Conservation (phyloP, 2,797 vertebrate species). For the Urocyon cinereoargenteus region DNA sequence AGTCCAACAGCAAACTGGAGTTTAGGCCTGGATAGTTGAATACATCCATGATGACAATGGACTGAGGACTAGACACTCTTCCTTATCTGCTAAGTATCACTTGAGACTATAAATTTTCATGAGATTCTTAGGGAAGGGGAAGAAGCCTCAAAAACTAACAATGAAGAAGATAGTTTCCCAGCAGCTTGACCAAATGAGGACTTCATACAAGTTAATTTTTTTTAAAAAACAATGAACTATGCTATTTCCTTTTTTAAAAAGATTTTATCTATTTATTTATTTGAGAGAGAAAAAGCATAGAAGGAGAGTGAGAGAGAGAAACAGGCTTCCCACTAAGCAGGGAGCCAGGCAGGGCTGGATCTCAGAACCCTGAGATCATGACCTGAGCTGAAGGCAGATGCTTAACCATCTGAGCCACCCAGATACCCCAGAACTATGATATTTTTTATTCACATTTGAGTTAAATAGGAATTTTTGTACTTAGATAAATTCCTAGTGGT, state of each 20-base stretch:
- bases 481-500: slow-evolving; percentile 15
- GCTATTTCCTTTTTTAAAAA: too few relatives aligned
- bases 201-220: not conserved
- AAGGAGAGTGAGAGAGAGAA: too few relatives aligned
- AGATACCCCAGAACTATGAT: not conserved
- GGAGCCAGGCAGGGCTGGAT: too few relatives aligned
- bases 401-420: too few relatives aligned
- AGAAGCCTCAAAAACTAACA: not conserved
- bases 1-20: not conserved
- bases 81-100: not conserved
- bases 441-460: slow-evolving; percentile 16
- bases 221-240: not conserved
- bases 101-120: not conserved
- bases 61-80: not conserved
- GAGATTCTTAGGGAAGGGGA: not conserved
- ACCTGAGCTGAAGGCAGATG: too few relatives aligned
- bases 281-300: too few relatives aligned
- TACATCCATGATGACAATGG: not conserved
- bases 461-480: slow-evolving; percentile 24
- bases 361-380: too few relatives aligned
- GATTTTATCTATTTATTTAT: too few relatives aligned
- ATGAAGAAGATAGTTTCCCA: not conserved
- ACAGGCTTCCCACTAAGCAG: too few relatives aligned
- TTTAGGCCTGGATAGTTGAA: not conserved
- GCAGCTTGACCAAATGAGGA: not conserved